Evolutionary conservation across 2,888 invertebrate species (phyloP), one percentile per base, ranked within the genome.

Genomic region (Aelia acuminata): DNA sequence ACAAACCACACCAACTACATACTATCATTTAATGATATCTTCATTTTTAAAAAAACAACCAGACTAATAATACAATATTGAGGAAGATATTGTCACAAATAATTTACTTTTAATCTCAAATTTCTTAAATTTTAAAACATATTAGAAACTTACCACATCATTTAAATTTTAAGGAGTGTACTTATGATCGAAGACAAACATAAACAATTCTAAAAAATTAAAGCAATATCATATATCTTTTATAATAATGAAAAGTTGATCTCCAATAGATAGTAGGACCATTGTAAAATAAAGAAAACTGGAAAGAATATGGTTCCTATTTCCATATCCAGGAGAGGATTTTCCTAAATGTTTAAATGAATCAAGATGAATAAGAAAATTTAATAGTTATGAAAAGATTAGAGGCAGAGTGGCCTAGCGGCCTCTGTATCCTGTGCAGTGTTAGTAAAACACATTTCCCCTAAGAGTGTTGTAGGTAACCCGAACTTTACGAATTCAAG

Each of bases 1-100:
- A 80, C 87, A 80, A 47, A 85, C 89, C 89, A 89, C 70, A 88
- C 87, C 57, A 85, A 87, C 80, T 84, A 48, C 89, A 85, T 18
- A 84, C 88, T 49, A 84, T 84, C 63, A 50, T 84, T 47, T 47
- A 26, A 39, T 47, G n/a, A 26, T 11, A 22, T 39, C 22, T 26
- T 85, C 26, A 39, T 48, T 35, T 85, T 85, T 7, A 49, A 70
- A 10, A 20, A 31, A 89, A 47, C 47, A 70, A 53, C 22, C 49
- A 88, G 10, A 47, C 43, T 15, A n/a, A 43, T 26, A 4, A 84
- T 47, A 84, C 43, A 70, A 70, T 70, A 70, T 70, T 70, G 63
- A 70, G 63, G 63, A 70, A 5, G 35, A 70, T 70, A 70, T 18
- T 35, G 20, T 7, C 31, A 70, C 7, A 3, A 13, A 15, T 49